These are phyloP conservation scores for Acridotheres tristis DNA, from an alignment of 2,797 vertebrate genomes.

Conservation along the genomic window DNA sequence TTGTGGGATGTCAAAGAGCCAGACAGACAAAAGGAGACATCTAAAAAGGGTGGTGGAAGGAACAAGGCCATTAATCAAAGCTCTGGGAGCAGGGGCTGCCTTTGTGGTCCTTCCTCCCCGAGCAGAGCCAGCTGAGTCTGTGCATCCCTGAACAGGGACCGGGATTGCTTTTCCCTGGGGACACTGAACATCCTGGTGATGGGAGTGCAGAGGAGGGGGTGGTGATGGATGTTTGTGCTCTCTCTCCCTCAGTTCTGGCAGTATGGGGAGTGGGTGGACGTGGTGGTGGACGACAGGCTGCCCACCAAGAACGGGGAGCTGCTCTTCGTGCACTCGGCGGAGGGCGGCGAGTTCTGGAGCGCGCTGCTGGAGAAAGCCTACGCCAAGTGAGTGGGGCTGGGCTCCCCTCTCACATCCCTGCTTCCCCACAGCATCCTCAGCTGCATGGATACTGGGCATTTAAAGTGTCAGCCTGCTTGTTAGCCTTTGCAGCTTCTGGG, in stretches of 20 bases:
- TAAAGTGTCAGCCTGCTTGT: background rate
- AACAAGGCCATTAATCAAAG: background rate
- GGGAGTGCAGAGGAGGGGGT: fast-evolving
- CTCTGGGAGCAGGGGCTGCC: background rate
- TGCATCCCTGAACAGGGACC: background rate
- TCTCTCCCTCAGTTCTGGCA: constrained; percentile 90
- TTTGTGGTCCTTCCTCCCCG: background rate
- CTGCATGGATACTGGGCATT: background rate
- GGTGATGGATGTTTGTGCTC: background rate
- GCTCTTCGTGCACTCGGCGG: constrained; percentile 91
- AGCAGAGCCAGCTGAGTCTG: background rate
- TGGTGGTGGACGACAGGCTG: constrained; percentile 92
- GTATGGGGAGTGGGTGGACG: constrained; percentile 94
- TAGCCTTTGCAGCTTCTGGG: background rate
- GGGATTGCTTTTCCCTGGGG: background rate
- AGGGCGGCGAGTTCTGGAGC: constrained; percentile 94
- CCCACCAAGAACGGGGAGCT: constrained; percentile 90
- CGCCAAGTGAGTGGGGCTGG: constrained; percentile 86
- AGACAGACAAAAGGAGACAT: background rate
- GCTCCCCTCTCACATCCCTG: background rate
- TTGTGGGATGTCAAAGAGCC: background rate
- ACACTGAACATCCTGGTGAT: fast-evolving
- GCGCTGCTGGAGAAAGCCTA: constrained; percentile 96
- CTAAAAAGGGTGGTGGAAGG: background rate
- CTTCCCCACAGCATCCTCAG: background rate